Evolutionary conservation across 1,140 invertebrate genomes (phyloP).

Genomic region (Drosophila tristis): DNA sequence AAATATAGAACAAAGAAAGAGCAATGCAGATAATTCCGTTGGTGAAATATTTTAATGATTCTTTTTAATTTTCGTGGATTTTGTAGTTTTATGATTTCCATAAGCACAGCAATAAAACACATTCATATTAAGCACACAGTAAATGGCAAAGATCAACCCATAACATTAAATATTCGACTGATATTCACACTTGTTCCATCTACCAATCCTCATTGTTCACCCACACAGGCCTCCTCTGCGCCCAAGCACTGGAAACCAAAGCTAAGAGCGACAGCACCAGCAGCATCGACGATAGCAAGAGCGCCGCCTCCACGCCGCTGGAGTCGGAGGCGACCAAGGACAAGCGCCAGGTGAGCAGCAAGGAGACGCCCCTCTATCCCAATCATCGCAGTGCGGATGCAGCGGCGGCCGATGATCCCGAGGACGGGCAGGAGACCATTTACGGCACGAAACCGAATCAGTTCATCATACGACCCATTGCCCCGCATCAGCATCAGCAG

Average conservation of each 20-base stretch:
- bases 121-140: too few relatives aligned
- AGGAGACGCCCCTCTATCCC: conserved; percentile 73
- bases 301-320: conserved; percentile 36
- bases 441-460: conserved; percentile 79
- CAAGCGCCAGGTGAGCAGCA: conserved; percentile 76
- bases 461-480: conserved; percentile 79
- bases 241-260: conserved; percentile 46
- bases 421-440: conserved; percentile 78
- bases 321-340: conserved; percentile 69
- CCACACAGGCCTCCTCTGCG: conserved; percentile 50
- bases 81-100: too few relatives aligned
- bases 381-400: conserved; percentile 67
- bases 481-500: conserved; percentile 74
- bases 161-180: neutral
- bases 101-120: too few relatives aligned
- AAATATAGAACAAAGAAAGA: neutral
- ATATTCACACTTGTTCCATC: neutral
- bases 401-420: conserved; percentile 60
- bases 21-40: too few relatives aligned
- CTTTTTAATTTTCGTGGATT: too few relatives aligned
- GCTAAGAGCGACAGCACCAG: conserved; percentile 43
- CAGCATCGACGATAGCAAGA: conserved; percentile 31
- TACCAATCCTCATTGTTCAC: neutral
- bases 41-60: too few relatives aligned
- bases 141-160: neutral